Evolutionary conservation across 2,888 invertebrate species (phyloP), one percentile per base, ranked within the genome.

Genomic region (Tetheella fluctuosa): DNA sequence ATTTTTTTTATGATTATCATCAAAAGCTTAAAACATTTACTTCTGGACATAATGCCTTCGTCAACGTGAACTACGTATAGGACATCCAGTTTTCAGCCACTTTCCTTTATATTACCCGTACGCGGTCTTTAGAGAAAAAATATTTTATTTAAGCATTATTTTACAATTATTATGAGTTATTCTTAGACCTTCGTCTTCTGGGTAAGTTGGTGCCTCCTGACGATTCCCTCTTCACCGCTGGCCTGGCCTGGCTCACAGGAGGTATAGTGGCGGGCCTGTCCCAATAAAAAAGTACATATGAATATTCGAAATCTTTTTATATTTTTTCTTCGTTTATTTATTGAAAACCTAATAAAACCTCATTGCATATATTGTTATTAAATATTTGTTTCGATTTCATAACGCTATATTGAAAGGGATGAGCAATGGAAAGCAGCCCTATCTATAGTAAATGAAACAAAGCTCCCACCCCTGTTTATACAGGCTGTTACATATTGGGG

Each of bases 401-500:
- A 25, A 15, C 53, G 53, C 53, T 6, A 13, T 23, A 23, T 52
- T 23, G 15, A 53, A 53, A 6, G 25, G 28, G 23, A n/a, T 23
- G 15, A 25, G 23, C 13, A 23, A 5, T n/a, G 13, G 53, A 53
- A n/a, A 28, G 7, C 25, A 25, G 15, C 53, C 25, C 53, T 53
- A 6, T 30, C n/a, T 39, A 39, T 39, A n/a, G n/a, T n/a, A 4
- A 53, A 25, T 54, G 53, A 25, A 54, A 30, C 30, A 54, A 30
- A 54, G 25, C 4, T 3, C 10, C 8, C 10, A 10, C 23, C 34
- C 55, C 34, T 34, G 20, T 55, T 34, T 54, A n/a, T 17, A n/a
- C 55, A 55, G 30, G 15, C 34, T 23, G 34, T 55, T 54, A n/a
- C 39, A 39, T 39, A 39, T 39, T 39, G 39, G 39, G 39, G 39